Evolutionary conservation across 2,797 vertebrate genomes (phyloP).

Genomic region (Lepilemur septentrionalis): DNA sequence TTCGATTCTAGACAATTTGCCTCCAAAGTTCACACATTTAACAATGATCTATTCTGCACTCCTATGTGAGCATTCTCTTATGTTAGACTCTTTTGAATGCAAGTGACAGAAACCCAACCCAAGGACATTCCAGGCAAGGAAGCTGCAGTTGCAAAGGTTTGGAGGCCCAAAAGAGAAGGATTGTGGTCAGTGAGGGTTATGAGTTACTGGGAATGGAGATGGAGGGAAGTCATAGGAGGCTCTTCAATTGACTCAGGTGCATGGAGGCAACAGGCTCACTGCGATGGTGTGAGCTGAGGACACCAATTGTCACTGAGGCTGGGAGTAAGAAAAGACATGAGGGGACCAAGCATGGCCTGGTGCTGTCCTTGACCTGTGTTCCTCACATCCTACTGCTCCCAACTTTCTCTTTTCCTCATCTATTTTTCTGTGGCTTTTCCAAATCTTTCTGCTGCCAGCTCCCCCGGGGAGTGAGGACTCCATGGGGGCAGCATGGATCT

Average conservation of each 20-base stretch:
- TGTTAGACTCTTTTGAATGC: background rate
- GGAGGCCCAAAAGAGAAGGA: background rate
- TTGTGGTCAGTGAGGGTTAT: background rate
- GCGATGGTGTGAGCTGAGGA: background rate
- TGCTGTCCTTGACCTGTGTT: background rate
- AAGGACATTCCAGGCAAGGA: background rate
- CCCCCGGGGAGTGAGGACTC: conserved; percentile 33
- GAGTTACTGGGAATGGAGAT: background rate
- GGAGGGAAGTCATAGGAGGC: background rate
- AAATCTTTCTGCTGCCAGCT: background rate
- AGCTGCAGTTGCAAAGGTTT: background rate
- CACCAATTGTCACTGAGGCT: background rate
- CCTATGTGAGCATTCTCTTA: background rate
- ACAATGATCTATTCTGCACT: background rate
- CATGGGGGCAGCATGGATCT: background rate
- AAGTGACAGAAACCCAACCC: background rate
- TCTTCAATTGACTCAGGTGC: background rate
- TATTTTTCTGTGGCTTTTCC: background rate
- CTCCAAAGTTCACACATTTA: background rate
- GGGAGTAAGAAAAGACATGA: background rate
- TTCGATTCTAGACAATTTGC: background rate
- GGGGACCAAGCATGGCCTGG: background rate
- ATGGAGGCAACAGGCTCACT: background rate
- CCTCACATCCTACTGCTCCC: background rate
- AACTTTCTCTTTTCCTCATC: background rate